Conservation (phyloP, 2,888 invertebrate genomes). For the Timema podura region DNA sequence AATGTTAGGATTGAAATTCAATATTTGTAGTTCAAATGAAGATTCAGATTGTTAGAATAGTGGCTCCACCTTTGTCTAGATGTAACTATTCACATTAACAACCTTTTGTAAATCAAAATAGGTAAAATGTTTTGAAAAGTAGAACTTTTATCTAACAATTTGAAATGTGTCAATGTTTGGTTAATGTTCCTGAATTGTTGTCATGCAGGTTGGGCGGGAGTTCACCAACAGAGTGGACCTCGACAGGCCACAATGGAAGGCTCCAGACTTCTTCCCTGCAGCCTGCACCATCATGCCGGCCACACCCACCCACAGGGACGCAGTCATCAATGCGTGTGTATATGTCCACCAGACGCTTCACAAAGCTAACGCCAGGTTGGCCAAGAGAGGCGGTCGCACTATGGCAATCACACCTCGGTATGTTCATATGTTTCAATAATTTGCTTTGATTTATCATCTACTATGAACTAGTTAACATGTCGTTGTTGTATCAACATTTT, state of each 20-base stretch:
- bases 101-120: too few species aligned
- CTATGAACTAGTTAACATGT: too few species aligned
- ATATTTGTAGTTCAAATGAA: too few species aligned
- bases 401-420: constrained; percentile 94
- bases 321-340: constrained; percentile 97
- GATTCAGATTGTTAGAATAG: too few species aligned
- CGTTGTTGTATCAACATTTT: too few species aligned
- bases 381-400: constrained; percentile 88
- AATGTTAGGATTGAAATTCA: too few species aligned
- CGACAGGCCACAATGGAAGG: constrained; percentile 77
- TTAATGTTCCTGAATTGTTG: too few species aligned
- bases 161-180: too few species aligned
- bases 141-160: too few species aligned
- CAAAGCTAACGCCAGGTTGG: constrained; percentile 85
- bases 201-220: constrained; percentile 77
- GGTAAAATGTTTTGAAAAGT: too few species aligned
- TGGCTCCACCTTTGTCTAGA: too few species aligned
- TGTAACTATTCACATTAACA: too few species aligned
- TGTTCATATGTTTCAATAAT: background rate
- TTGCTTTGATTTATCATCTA: constrained; percentile 39
- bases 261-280: constrained; percentile 88
- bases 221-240: constrained; percentile 94
- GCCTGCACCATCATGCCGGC: constrained; percentile 73
- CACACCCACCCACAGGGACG: constrained; percentile 83
- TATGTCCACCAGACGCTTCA: constrained; percentile 97